Conservation (phyloP, 1,140 invertebrate species). For the Pantala flavescens region DNA sequence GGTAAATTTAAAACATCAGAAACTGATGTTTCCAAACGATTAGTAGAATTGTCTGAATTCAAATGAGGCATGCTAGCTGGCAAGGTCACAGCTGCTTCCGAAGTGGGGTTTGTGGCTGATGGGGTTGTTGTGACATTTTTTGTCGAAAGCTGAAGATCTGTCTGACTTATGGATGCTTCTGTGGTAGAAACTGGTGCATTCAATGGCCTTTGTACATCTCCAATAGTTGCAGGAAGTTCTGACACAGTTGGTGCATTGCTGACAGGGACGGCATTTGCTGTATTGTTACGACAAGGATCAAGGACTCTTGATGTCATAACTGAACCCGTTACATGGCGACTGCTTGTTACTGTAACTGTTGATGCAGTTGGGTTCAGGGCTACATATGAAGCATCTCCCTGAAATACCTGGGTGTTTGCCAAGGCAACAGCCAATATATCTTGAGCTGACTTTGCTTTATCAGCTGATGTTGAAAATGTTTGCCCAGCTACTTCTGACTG, state of each 20-base stretch:
- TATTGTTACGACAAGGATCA: neutral
- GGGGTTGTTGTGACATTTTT: neutral
- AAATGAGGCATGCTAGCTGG: neutral
- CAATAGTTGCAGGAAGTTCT: neutral
- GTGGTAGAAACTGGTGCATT: neutral
- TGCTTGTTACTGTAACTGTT: neutral
- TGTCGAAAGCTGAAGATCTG: neutral
- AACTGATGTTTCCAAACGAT: neutral
- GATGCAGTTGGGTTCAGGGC: neutral
- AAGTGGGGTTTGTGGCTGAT: neutral
- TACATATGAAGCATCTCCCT: constrained; percentile 25
- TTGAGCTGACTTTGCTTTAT: neutral
- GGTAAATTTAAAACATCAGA: neutral
- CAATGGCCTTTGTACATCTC: neutral
- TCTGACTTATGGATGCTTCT: neutral
- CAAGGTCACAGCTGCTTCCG: neutral
- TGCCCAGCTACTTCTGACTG: neutral
- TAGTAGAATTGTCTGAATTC: neutral
- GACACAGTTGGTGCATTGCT: neutral
- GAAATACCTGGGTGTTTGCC: constrained; percentile 62
- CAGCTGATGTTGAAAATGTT: neutral
- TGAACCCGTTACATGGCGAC: neutral
- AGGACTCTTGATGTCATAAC: neutral
- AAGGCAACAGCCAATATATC: constrained; percentile 65
- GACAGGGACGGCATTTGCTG: neutral